phyloP scores from a whole-genome alignment of 2,113 vertebrate genomes.

The Lepidothrix coronata region DNA sequence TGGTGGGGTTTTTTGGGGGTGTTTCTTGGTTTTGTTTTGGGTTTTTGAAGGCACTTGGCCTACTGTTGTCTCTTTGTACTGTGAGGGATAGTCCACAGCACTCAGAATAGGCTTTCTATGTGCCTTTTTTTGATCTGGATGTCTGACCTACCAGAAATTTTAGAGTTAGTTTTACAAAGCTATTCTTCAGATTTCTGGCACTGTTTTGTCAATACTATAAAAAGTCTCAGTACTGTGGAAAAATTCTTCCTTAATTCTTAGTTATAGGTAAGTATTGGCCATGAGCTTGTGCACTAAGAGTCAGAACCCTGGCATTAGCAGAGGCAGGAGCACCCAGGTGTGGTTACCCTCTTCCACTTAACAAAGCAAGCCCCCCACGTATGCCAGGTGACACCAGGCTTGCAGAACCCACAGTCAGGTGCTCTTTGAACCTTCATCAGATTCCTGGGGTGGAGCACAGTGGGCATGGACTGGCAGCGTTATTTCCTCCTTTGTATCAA shows the following conservation, averaged over 20 bases:
- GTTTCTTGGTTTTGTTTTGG: neutral
- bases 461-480: neutral
- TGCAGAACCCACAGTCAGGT: neutral
- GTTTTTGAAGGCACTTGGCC: neutral
- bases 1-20: neutral
- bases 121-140: neutral
- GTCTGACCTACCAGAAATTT: neutral
- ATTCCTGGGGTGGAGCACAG: neutral
- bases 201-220: neutral
- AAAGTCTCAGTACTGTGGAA: neutral
- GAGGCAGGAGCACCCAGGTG: neutral
- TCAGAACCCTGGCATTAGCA: neutral
- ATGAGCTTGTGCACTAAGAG: rapidly evolving
- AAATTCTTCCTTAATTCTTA: neutral
- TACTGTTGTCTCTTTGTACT: neutral
- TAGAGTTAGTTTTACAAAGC: neutral
- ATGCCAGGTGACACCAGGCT: neutral
- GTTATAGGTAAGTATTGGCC: neutral
- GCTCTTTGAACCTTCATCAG: neutral
- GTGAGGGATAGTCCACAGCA: neutral
- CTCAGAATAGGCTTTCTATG: neutral
- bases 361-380: rapidly evolving
- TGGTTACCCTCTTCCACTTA: neutral
- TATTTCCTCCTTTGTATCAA: neutral
- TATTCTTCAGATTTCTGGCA: neutral